Base-by-base conservation (phyloP, 1,140 invertebrate genomes). In the Diorhabda carinulata region DNA sequence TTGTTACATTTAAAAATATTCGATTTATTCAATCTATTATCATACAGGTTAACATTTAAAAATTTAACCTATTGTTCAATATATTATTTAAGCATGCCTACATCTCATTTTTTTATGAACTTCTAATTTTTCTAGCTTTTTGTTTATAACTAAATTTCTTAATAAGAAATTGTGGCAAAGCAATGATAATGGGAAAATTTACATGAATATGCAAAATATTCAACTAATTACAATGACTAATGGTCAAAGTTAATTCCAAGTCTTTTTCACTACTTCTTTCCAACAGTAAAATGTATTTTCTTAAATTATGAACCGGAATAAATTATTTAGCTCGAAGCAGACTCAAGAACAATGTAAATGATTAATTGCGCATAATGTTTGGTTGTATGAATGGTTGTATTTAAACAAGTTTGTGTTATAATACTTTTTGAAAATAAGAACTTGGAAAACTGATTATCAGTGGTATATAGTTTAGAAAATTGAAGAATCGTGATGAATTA, bases 151-250 rank as follows among this genome's bases (percentile, higher is more conserved):
- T 25, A 25, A 25, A n/a, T 52, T 52, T 52, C n/a, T 2, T 52
- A 52, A 52, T 52, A 52, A 52, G 47, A 6, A 52, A 8, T n/a
- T n/a, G 47, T 8, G n/a, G 47, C 25, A 52, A 52, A 52, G 47
- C 47, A 52, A n/a, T n/a, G 47, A n/a, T 52, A 52, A 52, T 52
- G 47, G 47, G 6, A 52, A 52, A 6, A 52, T 52, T 52, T 52
- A 52, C 47, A 52, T 52, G 47, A 52, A 52, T 52, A 52, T 52
- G 47, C 47, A 52, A 52, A 52, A 52, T 52, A 8, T 52, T n/a
- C 6, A n/a, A n/a, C 47, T 52, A 52, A 52, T 52, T 52, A 8
- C 47, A n/a, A n/a, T 52, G 47, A 52, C 6, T 52, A 52, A 52
- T 52, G 47, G 47, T 52, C 47, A 52, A 52, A 52, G 3, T 52